These are phyloP conservation scores for Crenichthys baileyi DNA, from an alignment of 2,797 vertebrate species.

Conservation along the genomic window DNA sequence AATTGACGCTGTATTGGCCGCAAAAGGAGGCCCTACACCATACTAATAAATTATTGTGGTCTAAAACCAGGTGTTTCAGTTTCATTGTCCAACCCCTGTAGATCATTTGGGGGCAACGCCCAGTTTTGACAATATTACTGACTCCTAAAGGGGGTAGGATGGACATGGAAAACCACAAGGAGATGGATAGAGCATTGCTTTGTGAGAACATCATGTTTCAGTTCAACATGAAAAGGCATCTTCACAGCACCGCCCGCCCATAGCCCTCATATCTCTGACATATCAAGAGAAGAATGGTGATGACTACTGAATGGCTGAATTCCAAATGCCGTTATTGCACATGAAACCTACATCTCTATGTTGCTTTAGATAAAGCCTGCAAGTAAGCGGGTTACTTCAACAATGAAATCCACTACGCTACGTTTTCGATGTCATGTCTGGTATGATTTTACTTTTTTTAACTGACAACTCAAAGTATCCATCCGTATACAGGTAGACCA, in stretches of 20 bases:
- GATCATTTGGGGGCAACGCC: conserved; percentile 50
- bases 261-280: conserved; percentile 72
- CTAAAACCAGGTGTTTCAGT: no score
- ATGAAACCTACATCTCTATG: conserved; percentile 59
- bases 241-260: conserved; percentile 55
- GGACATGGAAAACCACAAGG: conserved; percentile 54
- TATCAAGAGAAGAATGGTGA: conserved; percentile 72
- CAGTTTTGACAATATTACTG: conserved; percentile 59
- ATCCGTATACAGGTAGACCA: neutral
- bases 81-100: no score
- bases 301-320: conserved; percentile 75
- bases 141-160: conserved; percentile 45
- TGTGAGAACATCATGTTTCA: conserved; percentile 63
- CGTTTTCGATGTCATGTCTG: conserved; percentile 19
- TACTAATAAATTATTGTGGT: no score
- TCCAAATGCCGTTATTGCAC: conserved; percentile 72
- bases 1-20: no score
- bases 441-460: neutral
- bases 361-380: conserved; percentile 58
- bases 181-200: conserved; percentile 60
- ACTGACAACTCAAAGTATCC: neutral
- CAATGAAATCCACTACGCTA: conserved; percentile 30
- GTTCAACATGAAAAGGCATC: conserved; percentile 67
- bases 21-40: no score
- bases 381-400: conserved; percentile 5